Base-by-base conservation (phyloP, 1,140 invertebrate species). In the Eupeodes corollae region DNA sequence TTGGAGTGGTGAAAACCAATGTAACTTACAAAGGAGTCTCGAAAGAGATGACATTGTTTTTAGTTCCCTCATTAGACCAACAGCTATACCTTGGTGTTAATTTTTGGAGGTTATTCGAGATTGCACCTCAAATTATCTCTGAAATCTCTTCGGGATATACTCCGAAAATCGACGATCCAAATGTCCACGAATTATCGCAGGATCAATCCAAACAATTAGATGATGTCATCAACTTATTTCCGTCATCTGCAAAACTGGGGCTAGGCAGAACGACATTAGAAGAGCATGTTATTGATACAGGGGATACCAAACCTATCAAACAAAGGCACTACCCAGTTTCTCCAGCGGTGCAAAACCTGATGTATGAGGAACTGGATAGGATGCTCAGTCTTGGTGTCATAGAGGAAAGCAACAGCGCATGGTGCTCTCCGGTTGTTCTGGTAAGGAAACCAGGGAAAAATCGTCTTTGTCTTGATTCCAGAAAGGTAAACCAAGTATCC, bases 381-480 rank as follows among this genome's bases (percentile, higher is more conserved):
- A 35, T 48, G 47, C 21, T 41, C 13, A 21, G 19, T 10, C 19
- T 35, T n/a, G n/a, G n/a, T n/a, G n/a, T n/a, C n/a, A n/a, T n/a
- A n/a, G n/a, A n/a, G n/a, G n/a, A n/a, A n/a, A n/a, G n/a, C n/a
- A n/a, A n/a, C n/a, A 50, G 48, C 21, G 15, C 56, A 1, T 65
- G 58, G 48, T 38, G 32, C 6, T 50, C 44, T 16, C 51, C 51
- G 15, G 45, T 52, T 33, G 38, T 42, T 2, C 45, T 65, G 31
- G 54, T 62, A 8, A 39, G 46, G 44, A 63, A 65, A 43, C 52
- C 58, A 32, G 50, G 52, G 0, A 52, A 52, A 33, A 49, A 37
- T 0, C 43, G 48, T 12, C 54, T 64, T 15, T 67, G 60, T 45
- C 47, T 68, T 0, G 58, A 65, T 47, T 59, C 47, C 39, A 19